These are phyloP conservation scores for Vanessa atalanta DNA, from an alignment of 1,140 invertebrate genomes.

Conservation along the genomic window DNA sequence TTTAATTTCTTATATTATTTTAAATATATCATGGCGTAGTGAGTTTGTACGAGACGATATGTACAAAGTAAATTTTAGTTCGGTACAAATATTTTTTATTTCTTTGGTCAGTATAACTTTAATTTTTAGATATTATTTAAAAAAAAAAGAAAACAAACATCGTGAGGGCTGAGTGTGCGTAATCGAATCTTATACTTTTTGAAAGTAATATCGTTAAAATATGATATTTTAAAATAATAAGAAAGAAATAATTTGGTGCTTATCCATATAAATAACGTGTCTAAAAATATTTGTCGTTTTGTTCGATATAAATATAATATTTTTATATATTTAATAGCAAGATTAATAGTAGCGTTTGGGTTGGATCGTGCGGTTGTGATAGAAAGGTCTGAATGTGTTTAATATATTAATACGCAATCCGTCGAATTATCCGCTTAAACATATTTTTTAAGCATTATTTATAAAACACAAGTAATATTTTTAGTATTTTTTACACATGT, in stretches of 20 bases:
- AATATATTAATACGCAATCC: slow-evolving; percentile 12
- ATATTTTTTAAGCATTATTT: slow-evolving; percentile 33
- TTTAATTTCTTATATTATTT: background rate
- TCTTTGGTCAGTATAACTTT: slow-evolving; percentile 11
- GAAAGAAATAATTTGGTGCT: slow-evolving; percentile 7
- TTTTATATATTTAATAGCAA: slow-evolving; percentile 1
- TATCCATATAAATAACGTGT: background rate
- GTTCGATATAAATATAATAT: background rate
- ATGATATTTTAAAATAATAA: slow-evolving; percentile 5
- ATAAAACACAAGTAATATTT: slow-evolving; percentile 50
- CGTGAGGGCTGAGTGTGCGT: background rate
- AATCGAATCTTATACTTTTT: slow-evolving; percentile 5
- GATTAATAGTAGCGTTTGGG: slow-evolving; percentile 4
- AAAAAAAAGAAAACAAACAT: background rate
- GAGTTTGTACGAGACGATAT: slow-evolving; percentile 1
- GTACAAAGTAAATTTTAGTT: slow-evolving; percentile 13
- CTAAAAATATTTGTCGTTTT: slow-evolving; percentile 9
- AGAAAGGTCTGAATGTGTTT: slow-evolving; percentile 29
- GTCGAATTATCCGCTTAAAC: slow-evolving; percentile 31
- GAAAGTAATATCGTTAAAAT: background rate
- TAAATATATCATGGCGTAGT: background rate
- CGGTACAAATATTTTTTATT: slow-evolving; percentile 8
- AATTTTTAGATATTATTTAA: background rate
- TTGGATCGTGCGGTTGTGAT: slow-evolving; percentile 28
- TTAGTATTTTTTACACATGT: slow-evolving; percentile 56